phyloP scores from a whole-genome alignment of 2,888 invertebrate species.

The Hypomecis punctinalis region DNA sequence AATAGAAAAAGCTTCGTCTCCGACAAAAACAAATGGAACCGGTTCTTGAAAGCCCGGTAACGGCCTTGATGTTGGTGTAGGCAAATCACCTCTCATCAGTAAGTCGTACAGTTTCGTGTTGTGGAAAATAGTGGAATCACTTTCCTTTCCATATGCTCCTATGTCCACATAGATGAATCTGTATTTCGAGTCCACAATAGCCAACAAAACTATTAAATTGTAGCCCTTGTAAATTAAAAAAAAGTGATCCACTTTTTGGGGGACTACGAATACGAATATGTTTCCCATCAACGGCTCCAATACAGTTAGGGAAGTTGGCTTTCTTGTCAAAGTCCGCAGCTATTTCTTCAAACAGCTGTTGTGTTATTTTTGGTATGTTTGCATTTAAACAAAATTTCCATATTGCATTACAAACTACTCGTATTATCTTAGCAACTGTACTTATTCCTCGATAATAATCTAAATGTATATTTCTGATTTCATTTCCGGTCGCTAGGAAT shows the following conservation, averaged over 20 bases:
- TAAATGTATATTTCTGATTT: conserved; percentile 37
- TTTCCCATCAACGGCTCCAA: conserved; percentile 41
- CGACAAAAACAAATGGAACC: neutral
- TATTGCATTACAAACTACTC: conserved; percentile 41
- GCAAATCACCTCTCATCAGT: neutral
- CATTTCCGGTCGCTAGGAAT: conserved; percentile 35
- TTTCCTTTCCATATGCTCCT: conserved; percentile 43
- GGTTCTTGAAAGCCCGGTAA: neutral
- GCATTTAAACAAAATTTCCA: conserved; percentile 35
- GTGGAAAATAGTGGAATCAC: conserved; percentile 47
- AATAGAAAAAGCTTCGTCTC: neutral
- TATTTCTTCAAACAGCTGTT: neutral
- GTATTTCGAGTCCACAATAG: conserved; percentile 24
- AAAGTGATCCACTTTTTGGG: conserved; percentile 29
- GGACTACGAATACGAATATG: conserved; percentile 41
- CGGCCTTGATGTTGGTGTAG: neutral
- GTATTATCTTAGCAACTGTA: conserved; percentile 40
- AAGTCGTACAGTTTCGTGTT: conserved; percentile 44
- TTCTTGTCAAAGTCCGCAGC: neutral
- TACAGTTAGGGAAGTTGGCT: neutral
- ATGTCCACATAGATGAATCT: conserved; percentile 24
- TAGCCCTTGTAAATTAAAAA: conserved; percentile 23
- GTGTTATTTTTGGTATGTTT: conserved; percentile 7
- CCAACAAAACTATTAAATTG: conserved; percentile 23
- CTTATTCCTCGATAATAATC: conserved; percentile 41